A percentile compares a stretch with the other conserved stretches of the same genome.
Evolutionary conservation across 2,888 invertebrate species (phyloP).

Genomic region (Drosophila recens): DNA sequence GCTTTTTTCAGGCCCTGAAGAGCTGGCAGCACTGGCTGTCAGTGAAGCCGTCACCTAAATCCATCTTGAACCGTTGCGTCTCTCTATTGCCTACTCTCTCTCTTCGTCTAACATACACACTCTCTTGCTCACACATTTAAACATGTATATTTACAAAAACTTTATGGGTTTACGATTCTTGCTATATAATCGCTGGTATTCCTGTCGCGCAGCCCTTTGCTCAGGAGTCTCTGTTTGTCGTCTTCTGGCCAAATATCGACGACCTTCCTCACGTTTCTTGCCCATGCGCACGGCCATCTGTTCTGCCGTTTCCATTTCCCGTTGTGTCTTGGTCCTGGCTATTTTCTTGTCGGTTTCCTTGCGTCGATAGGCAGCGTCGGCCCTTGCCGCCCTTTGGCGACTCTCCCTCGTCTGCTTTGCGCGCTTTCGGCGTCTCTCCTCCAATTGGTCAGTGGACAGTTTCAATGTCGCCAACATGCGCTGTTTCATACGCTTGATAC

Average conservation of each 20-base stretch:
- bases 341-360: conserved; percentile 17
- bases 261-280: conserved; percentile 24
- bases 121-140: no score
- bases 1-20: no score
- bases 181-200: conserved; percentile 22
- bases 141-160: conserved; percentile 13
- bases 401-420: conserved; percentile 19
- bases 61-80: no score
- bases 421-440: conserved; percentile 28
- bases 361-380: conserved; percentile 22
- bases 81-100: no score
- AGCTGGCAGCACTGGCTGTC: no score
- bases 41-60: no score
- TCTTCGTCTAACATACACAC: neutral
- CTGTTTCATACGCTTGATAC: conserved; percentile 57
- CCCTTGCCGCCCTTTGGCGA: conserved; percentile 6
- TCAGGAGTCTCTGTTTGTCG: conserved; percentile 9
- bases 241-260: conserved; percentile 19
- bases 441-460: conserved; percentile 45
- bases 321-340: conserved; percentile 2
- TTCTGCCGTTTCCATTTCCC: conserved; percentile 37
- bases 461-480: conserved; percentile 54
- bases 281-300: conserved; percentile 25
- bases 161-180: conserved; percentile 25
- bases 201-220: conserved; percentile 1